Conservation (phyloP, 2,888 invertebrate species). For the Fragum whitleyi region DNA sequence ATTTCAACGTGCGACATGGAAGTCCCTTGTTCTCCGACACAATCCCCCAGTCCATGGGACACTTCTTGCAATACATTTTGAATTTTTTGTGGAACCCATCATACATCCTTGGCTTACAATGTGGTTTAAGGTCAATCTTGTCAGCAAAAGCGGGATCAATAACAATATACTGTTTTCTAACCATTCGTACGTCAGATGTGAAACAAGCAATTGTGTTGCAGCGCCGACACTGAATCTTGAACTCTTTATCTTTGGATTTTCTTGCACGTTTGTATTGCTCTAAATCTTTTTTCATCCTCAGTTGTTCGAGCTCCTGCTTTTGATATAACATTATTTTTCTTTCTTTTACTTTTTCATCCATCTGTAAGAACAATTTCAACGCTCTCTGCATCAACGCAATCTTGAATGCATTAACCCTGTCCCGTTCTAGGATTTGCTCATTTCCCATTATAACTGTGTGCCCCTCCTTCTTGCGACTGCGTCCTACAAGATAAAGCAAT, state of each 20-base stretch:
- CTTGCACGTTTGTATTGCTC: conserved; percentile 25
- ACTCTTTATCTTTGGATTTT: conserved; percentile 34
- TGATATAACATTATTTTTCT: conserved; percentile 39
- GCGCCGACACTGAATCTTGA: conserved; percentile 43
- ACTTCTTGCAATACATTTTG: conserved; percentile 57
- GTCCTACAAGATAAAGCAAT: conserved; percentile 46
- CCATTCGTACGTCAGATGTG: conserved; percentile 38
- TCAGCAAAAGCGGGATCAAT: conserved; percentile 44
- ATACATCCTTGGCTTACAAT: conserved; percentile 50
- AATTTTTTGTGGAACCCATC: conserved; percentile 50
- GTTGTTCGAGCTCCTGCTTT: conserved; percentile 33
- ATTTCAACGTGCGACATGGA: conserved; percentile 37
- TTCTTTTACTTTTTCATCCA: conserved; percentile 18
- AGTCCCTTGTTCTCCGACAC: conserved; percentile 39
- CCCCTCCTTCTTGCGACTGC: conserved; percentile 58
- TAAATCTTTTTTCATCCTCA: conserved; percentile 30
- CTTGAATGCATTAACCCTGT: conserved; percentile 53
- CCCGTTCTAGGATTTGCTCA: conserved; percentile 39
- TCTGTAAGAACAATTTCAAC: conserved; percentile 8
- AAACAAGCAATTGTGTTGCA: conserved; percentile 41
- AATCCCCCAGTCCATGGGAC: conserved; percentile 58
- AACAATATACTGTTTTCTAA: conserved; percentile 39
- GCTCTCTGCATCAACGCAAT: conserved; percentile 58
- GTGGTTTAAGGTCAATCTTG: conserved; percentile 38
- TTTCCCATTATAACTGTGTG: conserved; percentile 39